These are phyloP conservation scores for Salticus scenicus DNA, from an alignment of 2,888 invertebrate species.

Conservation along the genomic window DNA sequence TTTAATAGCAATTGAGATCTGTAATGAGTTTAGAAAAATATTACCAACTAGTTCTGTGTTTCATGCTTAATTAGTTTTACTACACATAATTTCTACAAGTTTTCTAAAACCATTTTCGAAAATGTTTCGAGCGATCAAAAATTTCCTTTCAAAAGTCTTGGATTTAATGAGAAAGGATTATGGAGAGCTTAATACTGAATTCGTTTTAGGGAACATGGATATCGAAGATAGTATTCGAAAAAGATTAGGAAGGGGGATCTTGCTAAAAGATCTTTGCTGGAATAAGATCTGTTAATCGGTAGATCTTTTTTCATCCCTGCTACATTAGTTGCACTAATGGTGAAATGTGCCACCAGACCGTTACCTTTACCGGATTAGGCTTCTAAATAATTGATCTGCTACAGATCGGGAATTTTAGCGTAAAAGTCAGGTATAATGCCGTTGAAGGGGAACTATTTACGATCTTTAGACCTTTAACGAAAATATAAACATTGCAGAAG, in stretches of 20 bases:
- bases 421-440: no score
- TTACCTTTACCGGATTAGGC: neutral
- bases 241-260: constrained; percentile 13
- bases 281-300: neutral
- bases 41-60: no score
- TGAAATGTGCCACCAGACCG: neutral
- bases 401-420: neutral
- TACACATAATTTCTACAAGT: no score
- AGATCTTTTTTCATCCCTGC: neutral
- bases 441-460: no score
- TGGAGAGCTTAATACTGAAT: neutral
- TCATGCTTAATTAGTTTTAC: no score
- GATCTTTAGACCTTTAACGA: no score
- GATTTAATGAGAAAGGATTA: constrained; percentile 17
- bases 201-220: constrained; percentile 5
- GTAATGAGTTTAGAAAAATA: no score
- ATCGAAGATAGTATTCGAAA: constrained; percentile 5
- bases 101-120: neutral
- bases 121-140: neutral
- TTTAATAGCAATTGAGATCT: no score
- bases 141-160: neutral
- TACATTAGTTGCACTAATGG: neutral
- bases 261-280: neutral
- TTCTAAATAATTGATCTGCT: neutral
- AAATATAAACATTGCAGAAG: no score